These are phyloP conservation scores for Chloromyia formosa DNA, from an alignment of 2,888 invertebrate species.

Conservation along the genomic window DNA sequence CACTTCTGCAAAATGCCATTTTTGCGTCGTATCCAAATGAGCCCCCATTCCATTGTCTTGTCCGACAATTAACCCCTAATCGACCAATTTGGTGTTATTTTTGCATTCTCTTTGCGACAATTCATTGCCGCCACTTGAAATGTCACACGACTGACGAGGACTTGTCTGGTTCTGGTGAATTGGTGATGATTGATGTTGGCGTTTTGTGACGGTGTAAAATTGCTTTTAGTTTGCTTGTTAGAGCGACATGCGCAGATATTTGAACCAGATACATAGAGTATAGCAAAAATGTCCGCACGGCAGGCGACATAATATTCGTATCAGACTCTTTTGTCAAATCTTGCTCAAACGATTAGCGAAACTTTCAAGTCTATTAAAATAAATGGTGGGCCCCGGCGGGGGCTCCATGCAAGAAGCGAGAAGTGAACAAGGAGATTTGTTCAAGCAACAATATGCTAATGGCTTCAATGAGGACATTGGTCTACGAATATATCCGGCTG, in stretches of 20 bases:
- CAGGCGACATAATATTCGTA: no score
- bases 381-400: neutral
- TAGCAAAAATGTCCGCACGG: conserved; percentile 1
- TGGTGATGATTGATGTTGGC: conserved; percentile 43
- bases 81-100: no score
- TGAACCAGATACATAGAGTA: neutral
- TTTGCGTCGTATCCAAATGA: no score
- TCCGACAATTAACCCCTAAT: no score
- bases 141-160: conserved; percentile 29
- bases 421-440: neutral
- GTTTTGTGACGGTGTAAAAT: conserved; percentile 43
- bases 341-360: conserved; percentile 33
- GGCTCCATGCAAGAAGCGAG: neutral
- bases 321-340: conserved; percentile 30
- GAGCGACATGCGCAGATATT: conserved; percentile 43
- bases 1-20: no score
- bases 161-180: conserved; percentile 35
- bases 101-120: no score
- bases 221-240: conserved; percentile 42
- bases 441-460: conserved; percentile 30
- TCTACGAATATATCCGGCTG: conserved; percentile 30
- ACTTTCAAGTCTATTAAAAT: conserved; percentile 23
- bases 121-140: neutral
- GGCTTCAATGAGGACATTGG: neutral
- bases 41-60: no score